A percentile compares a stretch with the other conserved stretches of the same genome.
phyloP scores from a whole-genome alignment of 2,888 invertebrate genomes.

The Meteorus cinctellus region DNA sequence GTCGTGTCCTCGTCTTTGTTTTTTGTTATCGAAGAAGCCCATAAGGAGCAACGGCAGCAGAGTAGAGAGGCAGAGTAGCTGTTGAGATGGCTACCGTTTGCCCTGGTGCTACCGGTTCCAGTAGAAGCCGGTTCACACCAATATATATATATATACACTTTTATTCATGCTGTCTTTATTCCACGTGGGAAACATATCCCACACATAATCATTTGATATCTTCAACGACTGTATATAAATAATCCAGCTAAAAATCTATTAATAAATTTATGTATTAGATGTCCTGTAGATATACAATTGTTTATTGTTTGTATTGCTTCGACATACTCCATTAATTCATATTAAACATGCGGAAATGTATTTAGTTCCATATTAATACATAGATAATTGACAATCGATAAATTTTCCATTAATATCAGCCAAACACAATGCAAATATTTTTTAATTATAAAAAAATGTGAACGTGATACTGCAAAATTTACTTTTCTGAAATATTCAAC shows the following conservation, averaged over 20 bases:
- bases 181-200: constrained; percentile 2
- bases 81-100: constrained; percentile 53
- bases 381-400: too few species aligned
- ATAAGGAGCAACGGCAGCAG: constrained; percentile 34
- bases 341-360: too few species aligned
- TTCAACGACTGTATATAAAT: not conserved
- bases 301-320: not conserved
- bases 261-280: not conserved
- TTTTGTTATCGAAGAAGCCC: constrained; percentile 33
- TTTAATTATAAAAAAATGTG: too few species aligned
- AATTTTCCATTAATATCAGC: too few species aligned
- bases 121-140: constrained; percentile 8
- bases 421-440: too few species aligned
- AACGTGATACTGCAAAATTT: too few species aligned
- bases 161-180: not conserved
- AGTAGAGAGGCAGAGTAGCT: constrained; percentile 17
- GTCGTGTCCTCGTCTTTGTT: not conserved
- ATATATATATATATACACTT: not conserved
- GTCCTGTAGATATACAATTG: not conserved
- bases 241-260: not conserved
- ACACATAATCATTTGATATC: constrained; percentile 1
- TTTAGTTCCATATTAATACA: too few species aligned
- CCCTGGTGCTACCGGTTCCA: constrained; percentile 8
- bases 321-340: too few species aligned
- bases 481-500: too few species aligned